Conservation (phyloP, 2,113 vertebrate genomes). For the Mustela lutreola region DNA sequence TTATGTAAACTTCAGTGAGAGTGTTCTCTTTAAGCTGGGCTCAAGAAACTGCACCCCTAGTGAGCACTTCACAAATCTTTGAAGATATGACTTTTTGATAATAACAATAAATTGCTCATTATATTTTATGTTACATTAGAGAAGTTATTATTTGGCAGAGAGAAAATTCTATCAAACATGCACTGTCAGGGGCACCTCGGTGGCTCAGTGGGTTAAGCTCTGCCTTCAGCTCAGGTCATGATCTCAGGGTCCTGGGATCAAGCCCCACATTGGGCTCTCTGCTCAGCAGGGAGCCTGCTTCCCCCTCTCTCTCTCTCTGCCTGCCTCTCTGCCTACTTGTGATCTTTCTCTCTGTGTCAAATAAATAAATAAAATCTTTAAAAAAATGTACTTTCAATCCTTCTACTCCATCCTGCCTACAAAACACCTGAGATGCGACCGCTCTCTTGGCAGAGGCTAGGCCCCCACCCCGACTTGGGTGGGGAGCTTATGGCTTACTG, state of each 20-base stretch:
- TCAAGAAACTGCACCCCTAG: not conserved
- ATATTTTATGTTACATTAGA: not conserved
- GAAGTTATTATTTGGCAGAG: not conserved
- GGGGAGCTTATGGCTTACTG: not conserved
- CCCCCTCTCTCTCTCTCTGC: too few species aligned
- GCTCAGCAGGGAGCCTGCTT: too few species aligned
- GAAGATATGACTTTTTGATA: not conserved
- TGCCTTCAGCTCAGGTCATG: too few species aligned
- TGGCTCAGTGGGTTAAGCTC: too few species aligned
- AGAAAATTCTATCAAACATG: not conserved
- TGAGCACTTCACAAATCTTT: not conserved
- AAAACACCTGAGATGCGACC: not conserved
- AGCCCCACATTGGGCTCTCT: too few species aligned
- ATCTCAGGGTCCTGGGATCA: too few species aligned
- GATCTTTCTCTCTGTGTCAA: too few species aligned
- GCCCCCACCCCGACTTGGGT: not conserved
- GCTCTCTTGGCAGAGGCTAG: not conserved
- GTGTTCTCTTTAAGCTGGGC: not conserved
- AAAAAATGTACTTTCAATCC: not conserved
- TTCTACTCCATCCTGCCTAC: not conserved
- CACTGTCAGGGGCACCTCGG: not conserved
- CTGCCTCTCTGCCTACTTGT: too few species aligned
- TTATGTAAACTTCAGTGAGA: not conserved
- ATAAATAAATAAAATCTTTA: too few species aligned
- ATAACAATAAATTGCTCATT: not conserved